Conservation (phyloP, 2,797 vertebrate species). For the Gorsachius magnificus region DNA sequence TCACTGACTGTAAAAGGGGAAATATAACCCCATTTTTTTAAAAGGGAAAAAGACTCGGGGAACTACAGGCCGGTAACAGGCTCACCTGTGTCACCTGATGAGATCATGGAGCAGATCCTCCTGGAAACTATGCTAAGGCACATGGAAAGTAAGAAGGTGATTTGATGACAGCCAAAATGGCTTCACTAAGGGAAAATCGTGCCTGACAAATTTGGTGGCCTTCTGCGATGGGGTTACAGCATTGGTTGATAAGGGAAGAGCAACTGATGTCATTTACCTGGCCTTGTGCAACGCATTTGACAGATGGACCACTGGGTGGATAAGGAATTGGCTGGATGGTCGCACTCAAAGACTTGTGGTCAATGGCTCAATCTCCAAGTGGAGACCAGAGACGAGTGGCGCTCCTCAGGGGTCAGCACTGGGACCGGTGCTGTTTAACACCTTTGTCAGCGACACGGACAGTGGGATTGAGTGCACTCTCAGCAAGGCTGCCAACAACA, state of each 20-base stretch:
- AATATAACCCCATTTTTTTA: background rate
- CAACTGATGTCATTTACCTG: background rate
- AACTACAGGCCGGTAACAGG: background rate
- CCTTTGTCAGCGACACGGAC: background rate
- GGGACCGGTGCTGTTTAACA: background rate
- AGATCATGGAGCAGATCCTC: background rate
- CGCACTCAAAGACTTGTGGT: background rate
- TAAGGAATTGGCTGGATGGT: background rate
- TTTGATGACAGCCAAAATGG: background rate
- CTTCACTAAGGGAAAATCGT: background rate
- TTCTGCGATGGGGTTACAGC: background rate
- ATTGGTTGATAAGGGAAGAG: background rate
- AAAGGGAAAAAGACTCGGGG: background rate
- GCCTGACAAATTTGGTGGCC: background rate
- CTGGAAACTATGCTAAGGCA: background rate
- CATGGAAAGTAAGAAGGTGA: background rate
- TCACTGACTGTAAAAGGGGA: background rate
- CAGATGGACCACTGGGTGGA: no score
- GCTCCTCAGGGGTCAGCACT: background rate
- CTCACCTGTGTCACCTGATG: background rate
- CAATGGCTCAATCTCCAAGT: background rate
- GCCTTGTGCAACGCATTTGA: background rate
- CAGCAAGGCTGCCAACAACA: background rate
- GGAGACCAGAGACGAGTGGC: background rate
- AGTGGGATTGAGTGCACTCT: no score